Conservation (phyloP, 2,113 vertebrate species). For the Aspidoscelis tigris region DNA sequence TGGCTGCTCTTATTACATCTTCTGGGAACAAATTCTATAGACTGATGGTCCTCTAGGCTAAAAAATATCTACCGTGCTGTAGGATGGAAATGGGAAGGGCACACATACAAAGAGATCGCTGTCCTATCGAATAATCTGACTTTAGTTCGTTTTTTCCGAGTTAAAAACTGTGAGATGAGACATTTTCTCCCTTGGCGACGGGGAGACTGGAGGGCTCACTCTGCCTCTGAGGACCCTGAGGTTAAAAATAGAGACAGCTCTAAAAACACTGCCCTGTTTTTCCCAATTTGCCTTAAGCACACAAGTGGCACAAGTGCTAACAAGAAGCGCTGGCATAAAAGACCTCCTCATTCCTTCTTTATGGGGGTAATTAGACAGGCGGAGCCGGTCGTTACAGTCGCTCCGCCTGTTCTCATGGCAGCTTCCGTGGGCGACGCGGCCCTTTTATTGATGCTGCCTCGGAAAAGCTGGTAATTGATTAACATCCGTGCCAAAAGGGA, state of each 20-base stretch:
- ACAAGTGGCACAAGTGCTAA: constrained; percentile 20
- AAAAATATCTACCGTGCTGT: too few relatives aligned
- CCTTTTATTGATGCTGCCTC: constrained; percentile 35
- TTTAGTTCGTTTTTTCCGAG: too few relatives aligned
- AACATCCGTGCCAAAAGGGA: constrained; percentile 16
- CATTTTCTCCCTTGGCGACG: constrained; percentile 39
- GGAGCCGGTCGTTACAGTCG: neutral
- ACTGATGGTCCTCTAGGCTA: too few relatives aligned
- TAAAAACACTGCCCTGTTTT: constrained; percentile 56
- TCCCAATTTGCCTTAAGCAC: constrained; percentile 45
- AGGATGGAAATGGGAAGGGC: too few relatives aligned
- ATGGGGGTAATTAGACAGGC: neutral
- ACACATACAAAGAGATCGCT: constrained; percentile 26
- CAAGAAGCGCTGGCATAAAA: constrained; percentile 34
- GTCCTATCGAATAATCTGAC: neutral
- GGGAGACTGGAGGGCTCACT: constrained; percentile 45
- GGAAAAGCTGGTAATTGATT: constrained; percentile 11
- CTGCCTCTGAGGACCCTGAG: constrained; percentile 15
- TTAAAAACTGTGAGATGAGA: too few relatives aligned
- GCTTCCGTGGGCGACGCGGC: constrained; percentile 4
- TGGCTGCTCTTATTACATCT: too few relatives aligned
- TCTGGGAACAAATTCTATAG: too few relatives aligned
- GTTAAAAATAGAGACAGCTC: constrained; percentile 58
- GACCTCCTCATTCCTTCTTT: neutral
- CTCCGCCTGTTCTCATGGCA: neutral